phyloP scores from a whole-genome alignment of 1,140 invertebrate species.

The Uloborus diversus region DNA sequence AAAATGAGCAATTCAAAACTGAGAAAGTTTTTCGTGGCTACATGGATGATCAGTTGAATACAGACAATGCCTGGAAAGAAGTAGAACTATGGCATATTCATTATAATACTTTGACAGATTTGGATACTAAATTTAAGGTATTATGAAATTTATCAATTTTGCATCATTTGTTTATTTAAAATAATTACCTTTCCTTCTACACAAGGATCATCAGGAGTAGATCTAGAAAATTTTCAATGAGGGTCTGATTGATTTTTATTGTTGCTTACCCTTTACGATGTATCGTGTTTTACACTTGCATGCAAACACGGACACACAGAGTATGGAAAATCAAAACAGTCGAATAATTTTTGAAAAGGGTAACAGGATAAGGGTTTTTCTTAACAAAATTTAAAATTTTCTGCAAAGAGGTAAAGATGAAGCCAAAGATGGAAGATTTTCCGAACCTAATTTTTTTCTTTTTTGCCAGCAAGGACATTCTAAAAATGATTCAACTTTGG shows the following conservation, averaged over 20 bases:
- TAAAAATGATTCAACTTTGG: no score
- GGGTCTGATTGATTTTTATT: background rate
- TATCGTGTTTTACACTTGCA: background rate
- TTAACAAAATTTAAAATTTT: no score
- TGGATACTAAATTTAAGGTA: slow-evolving; percentile 45
- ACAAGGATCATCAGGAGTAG: background rate
- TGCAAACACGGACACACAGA: background rate
- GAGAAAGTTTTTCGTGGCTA: slow-evolving; percentile 32
- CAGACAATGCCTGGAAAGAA: slow-evolving; percentile 22
- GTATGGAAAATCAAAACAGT: no score
- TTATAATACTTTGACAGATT: background rate
- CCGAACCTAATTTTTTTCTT: no score
- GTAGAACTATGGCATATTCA: slow-evolving; percentile 49
- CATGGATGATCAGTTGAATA: slow-evolving; percentile 36
- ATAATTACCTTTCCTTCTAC: background rate
- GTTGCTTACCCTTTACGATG: background rate
- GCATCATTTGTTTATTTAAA: background rate
- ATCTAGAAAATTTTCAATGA: background rate
- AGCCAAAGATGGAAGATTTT: no score
- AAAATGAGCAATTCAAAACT: background rate
- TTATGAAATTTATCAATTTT: no score
- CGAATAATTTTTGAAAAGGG: no score
- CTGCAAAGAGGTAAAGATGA: no score
- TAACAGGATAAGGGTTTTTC: no score
- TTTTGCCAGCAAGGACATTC: no score